Conservation (phyloP, 2,113 vertebrate species). For the Chionis minor region DNA sequence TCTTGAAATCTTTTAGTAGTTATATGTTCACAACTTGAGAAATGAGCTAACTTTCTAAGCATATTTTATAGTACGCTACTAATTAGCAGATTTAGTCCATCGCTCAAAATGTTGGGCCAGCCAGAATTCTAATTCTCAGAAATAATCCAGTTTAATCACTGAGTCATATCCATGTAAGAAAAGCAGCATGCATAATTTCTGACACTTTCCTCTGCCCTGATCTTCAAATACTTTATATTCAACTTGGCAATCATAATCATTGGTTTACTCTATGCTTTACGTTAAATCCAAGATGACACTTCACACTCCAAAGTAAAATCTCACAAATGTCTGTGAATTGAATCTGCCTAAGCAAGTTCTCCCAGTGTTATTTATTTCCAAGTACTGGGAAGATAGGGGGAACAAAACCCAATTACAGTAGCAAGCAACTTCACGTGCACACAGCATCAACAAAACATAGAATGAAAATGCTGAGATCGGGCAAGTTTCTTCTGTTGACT, state of each 20-base stretch:
- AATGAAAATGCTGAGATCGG: not conserved
- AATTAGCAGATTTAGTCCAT: not conserved
- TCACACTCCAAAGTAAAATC: not conserved
- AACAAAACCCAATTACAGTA: not conserved
- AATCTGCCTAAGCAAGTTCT: not conserved
- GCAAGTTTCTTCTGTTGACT: not conserved
- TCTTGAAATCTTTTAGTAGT: not conserved
- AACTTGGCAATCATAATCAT: not conserved
- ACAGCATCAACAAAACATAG: fast-evolving
- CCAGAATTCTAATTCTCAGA: not conserved
- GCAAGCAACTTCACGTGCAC: not conserved
- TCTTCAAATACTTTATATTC: not conserved
- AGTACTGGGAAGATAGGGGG: not conserved
- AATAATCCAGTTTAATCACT: conserved; percentile 2
- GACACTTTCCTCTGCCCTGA: not conserved
- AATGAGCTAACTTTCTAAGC: not conserved
- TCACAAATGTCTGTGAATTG: not conserved
- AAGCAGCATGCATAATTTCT: not conserved
- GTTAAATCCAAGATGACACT: not conserved
- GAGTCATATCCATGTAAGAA: not conserved
- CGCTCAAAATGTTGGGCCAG: not conserved
- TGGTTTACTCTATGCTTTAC: not conserved
- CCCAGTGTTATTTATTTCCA: not conserved
- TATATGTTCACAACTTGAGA: not conserved
- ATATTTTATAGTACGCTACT: not conserved